phyloP scores from a whole-genome alignment of 2,888 invertebrate genomes.

The Galerucella calmariensis region DNA sequence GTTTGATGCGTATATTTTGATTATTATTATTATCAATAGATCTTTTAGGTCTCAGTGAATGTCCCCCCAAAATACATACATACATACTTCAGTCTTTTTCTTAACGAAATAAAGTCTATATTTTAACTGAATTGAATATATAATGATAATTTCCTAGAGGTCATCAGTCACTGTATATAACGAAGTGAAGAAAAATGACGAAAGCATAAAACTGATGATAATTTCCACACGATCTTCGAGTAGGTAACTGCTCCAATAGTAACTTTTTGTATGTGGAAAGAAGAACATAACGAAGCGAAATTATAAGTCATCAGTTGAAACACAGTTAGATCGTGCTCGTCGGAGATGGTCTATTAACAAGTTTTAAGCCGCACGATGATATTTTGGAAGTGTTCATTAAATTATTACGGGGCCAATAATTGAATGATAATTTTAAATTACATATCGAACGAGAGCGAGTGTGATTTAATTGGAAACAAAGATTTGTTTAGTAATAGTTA shows the following conservation, averaged over 20 bases:
- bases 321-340: constrained; percentile 39
- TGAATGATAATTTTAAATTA: constrained; percentile 39
- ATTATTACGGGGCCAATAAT: constrained; percentile 36
- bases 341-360: constrained; percentile 35
- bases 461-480: constrained; percentile 30
- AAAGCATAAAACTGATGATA: constrained; percentile 18
- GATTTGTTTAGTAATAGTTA: constrained; percentile 27
- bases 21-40: no score
- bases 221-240: constrained; percentile 25
- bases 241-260: constrained; percentile 22
- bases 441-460: constrained; percentile 18
- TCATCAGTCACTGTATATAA: background rate
- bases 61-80: no score
- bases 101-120: background rate
- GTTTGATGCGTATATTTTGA: no score
- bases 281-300: constrained; percentile 28
- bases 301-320: constrained; percentile 34
- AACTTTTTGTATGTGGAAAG: constrained; percentile 34
- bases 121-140: background rate
- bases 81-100: no score
- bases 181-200: constrained; percentile 11
- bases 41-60: no score
- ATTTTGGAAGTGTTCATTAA: constrained; percentile 42
- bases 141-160: background rate
- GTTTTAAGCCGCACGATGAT: constrained; percentile 37